Percentiles rank a stretch among this genome's conserved stretches.
Conservation (phyloP, 1,140 invertebrate species). For the Druon quercuslanigerum region DNA sequence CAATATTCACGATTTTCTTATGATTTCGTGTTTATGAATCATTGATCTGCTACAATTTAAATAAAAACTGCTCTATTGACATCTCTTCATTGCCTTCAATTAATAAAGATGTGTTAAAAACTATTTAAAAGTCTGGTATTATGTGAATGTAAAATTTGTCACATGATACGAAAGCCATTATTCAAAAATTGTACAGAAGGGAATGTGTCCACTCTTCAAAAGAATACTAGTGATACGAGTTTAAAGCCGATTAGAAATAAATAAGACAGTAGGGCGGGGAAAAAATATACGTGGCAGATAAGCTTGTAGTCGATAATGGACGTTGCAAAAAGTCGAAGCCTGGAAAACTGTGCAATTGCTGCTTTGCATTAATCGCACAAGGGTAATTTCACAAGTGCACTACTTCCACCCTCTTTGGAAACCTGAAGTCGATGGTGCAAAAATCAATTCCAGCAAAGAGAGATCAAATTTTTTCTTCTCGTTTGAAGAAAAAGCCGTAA, state of each 20-base stretch:
- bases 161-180: background rate
- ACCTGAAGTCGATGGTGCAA: background rate
- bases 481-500: background rate
- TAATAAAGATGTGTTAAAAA: too few species aligned
- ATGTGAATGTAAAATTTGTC: slow-evolving; percentile 19
- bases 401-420: background rate
- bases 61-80: too few species aligned
- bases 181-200: background rate
- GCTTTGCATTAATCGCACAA: background rate
- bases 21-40: too few species aligned
- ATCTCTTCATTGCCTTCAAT: too few species aligned
- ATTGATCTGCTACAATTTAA: too few species aligned
- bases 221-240: background rate
- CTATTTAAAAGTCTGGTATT: background rate
- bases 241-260: background rate
- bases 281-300: background rate
- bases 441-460: too few species aligned
- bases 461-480: slow-evolving; percentile 8
- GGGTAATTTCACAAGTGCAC: background rate
- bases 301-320: background rate
- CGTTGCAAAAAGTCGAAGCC: background rate
- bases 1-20: too few species aligned
- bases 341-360: background rate
- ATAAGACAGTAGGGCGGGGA: background rate
- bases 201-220: background rate